Evolutionary conservation across 1,140 invertebrate species (phyloP).

Genomic region (Drosophila pseudoananassae): DNA sequence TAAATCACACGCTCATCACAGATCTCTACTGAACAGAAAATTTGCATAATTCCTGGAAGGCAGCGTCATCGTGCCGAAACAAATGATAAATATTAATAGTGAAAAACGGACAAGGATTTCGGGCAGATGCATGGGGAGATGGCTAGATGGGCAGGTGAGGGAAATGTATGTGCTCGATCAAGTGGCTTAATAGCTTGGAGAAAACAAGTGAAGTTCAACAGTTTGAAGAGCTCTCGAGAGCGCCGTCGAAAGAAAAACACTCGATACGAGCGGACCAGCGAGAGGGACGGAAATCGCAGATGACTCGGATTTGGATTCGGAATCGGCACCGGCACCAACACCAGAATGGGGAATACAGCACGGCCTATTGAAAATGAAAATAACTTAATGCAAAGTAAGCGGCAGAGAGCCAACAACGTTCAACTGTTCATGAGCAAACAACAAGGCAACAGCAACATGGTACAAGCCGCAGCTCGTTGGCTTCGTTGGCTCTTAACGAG

Average conservation of each 20-base stretch:
- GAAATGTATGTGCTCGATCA: constrained; percentile 39
- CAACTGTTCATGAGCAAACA: constrained; percentile 79
- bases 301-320: constrained; percentile 17
- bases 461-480: constrained; percentile 75
- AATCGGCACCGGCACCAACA: not conserved
- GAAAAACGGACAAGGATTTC: constrained; percentile 5
- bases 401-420: constrained; percentile 58
- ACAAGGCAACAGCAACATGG: constrained; percentile 36
- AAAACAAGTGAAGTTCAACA: constrained; percentile 82
- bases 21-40: constrained; percentile 50
- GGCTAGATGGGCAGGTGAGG: not conserved
- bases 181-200: constrained; percentile 81
- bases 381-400: constrained; percentile 82
- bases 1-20: constrained; percentile 70
- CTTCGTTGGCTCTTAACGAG: constrained; percentile 82
- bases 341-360: constrained; percentile 20
- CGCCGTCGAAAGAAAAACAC: constrained; percentile 75
- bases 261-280: constrained; percentile 29
- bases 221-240: constrained; percentile 78
- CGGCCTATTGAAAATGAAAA: constrained; percentile 82
- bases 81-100: constrained; percentile 25
- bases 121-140: constrained; percentile 5
- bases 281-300: constrained; percentile 23
- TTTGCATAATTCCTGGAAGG: constrained; percentile 80
- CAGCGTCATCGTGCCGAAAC: constrained; percentile 39